These are phyloP conservation scores for Sarcoramphus papa DNA, from an alignment of 2,797 vertebrate species.

Conservation along the genomic window DNA sequence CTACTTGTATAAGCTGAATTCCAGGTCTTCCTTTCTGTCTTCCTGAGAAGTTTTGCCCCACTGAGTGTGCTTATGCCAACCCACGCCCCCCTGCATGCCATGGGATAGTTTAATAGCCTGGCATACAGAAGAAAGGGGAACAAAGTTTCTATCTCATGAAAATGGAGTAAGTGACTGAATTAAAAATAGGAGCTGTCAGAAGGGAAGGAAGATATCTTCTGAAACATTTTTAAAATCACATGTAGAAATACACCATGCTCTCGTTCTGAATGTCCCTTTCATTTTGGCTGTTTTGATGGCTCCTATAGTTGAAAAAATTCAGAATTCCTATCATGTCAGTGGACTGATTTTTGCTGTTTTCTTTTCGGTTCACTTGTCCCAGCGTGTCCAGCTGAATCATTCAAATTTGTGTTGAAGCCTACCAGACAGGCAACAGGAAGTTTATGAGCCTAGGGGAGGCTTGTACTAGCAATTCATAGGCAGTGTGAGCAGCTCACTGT, in stretches of 20 bases:
- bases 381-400: slow-evolving; percentile 12
- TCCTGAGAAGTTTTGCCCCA: background rate
- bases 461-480: background rate
- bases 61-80: background rate
- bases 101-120: background rate
- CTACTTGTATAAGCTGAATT: background rate
- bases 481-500: background rate
- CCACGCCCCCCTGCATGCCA: background rate
- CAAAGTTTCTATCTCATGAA: background rate
- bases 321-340: background rate
- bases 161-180: background rate
- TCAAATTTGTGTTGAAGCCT: slow-evolving; percentile 30
- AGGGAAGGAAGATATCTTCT: background rate
- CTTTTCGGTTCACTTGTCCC: slow-evolving; percentile 9
- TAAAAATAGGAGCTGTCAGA: background rate
- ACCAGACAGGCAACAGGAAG: background rate
- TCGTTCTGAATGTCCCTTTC: background rate
- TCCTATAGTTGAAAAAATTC: background rate
- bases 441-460: background rate
- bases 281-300: background rate
- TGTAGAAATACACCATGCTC: background rate
- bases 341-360: background rate
- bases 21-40: background rate
- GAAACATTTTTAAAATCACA: background rate
- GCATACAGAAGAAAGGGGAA: background rate